These are phyloP conservation scores for Drosophila rellima DNA, from an alignment of 2,888 invertebrate species.

Conservation along the genomic window DNA sequence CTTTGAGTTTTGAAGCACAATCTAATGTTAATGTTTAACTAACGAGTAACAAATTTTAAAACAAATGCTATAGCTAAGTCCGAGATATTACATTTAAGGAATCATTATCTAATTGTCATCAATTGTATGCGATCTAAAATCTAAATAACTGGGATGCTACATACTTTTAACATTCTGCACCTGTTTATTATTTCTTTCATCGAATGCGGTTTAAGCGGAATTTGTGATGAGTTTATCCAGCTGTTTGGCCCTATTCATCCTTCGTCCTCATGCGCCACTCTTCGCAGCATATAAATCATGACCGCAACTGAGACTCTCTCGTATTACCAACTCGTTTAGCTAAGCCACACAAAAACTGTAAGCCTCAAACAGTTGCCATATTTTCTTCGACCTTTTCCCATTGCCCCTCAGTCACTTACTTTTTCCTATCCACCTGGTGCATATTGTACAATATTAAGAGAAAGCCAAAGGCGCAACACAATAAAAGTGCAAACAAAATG, in stretches of 20 bases:
- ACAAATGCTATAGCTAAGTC: no score
- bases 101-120: neutral
- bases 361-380: slow-evolving; percentile 71
- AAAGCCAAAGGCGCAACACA: slow-evolving; percentile 64
- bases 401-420: slow-evolving; percentile 8
- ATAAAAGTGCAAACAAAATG: slow-evolving; percentile 60
- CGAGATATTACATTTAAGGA: neutral
- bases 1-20: no score
- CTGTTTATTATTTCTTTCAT: slow-evolving; percentile 4
- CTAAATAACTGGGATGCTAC: neutral
- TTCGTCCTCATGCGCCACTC: slow-evolving; percentile 17
- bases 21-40: neutral
- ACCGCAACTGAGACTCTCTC: slow-evolving; percentile 40
- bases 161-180: neutral
- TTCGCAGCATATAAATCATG: slow-evolving; percentile 45
- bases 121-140: slow-evolving; percentile 1
- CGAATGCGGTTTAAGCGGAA: slow-evolving; percentile 6
- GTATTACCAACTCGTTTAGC: slow-evolving; percentile 76
- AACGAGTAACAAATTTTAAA: no score
- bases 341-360: slow-evolving; percentile 69
- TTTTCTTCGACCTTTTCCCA: slow-evolving; percentile 59
- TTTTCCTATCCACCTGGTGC: slow-evolving; percentile 37
- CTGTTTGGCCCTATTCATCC: slow-evolving; percentile 18
- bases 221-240: slow-evolving; percentile 26
- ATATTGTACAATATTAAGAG: slow-evolving; percentile 69